Percentiles rank a stretch among this genome's conserved stretches.
Evolutionary conservation across 2,113 vertebrate genomes (phyloP).

Genomic region (Lates calcarifer): DNA sequence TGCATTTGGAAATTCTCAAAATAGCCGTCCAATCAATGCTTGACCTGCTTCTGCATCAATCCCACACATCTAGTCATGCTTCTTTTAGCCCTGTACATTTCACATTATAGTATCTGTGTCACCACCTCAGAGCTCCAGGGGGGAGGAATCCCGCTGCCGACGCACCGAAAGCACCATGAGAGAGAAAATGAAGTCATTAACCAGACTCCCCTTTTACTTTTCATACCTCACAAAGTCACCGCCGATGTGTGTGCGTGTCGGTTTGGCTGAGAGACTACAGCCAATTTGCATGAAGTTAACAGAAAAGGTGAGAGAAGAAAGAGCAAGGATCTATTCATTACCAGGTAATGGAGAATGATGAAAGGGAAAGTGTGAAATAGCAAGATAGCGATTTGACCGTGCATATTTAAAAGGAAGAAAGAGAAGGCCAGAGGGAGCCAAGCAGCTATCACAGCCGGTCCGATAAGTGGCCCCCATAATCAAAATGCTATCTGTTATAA

Average conservation of each 20-base stretch:
- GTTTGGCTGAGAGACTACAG: conserved; percentile 10
- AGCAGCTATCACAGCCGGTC: conserved; percentile 27
- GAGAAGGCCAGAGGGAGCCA: conserved; percentile 63
- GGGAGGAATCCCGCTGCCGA: conserved; percentile 40
- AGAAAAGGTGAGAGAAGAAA: conserved; percentile 55
- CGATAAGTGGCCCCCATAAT: conserved; percentile 53
- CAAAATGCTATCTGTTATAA: conserved; percentile 52
- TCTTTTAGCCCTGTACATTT: conserved; percentile 5
- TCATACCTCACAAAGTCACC: conserved; percentile 26
- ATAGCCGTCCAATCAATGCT: conserved; percentile 53
- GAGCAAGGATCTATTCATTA: conserved; percentile 73
- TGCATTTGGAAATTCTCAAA: conserved; percentile 51
- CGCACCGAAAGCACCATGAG: conserved; percentile 36
- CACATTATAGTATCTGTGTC: conserved; percentile 46
- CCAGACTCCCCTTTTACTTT: conserved; percentile 12
- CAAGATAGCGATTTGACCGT: conserved; percentile 68
- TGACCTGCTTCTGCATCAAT: conserved; percentile 65
- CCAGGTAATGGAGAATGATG: conserved; percentile 76
- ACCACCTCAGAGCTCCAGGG: conserved; percentile 26
- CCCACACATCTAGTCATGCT: conserved; percentile 52
- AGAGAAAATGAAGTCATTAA: conserved; percentile 79
- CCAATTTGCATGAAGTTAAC: conserved; percentile 72
- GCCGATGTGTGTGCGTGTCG: conserved; percentile 7
- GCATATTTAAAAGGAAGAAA: conserved; percentile 69
- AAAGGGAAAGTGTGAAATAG: conserved; percentile 71